Conservation (phyloP, 2,888 invertebrate species). For the Phalera bucephala region DNA sequence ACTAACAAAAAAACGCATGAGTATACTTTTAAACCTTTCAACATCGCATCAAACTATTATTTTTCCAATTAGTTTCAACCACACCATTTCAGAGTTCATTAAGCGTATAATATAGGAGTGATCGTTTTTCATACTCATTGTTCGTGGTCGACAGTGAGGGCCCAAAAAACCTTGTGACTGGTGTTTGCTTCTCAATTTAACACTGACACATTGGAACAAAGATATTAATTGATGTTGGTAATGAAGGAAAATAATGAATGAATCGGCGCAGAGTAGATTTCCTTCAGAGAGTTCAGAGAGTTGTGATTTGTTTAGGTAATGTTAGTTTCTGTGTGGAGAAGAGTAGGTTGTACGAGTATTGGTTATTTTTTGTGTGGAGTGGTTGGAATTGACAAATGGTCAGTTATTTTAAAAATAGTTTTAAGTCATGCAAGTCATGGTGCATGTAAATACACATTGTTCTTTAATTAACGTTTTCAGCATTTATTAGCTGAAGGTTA, state of each 20-base stretch:
- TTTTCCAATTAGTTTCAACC: constrained; percentile 64
- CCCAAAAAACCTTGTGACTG: constrained; percentile 50
- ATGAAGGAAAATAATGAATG: constrained; percentile 74
- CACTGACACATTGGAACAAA: constrained; percentile 78
- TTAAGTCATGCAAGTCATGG: no score
- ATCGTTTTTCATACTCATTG: constrained; percentile 70
- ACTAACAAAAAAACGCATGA: no score
- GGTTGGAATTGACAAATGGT: no score
- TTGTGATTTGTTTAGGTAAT: not conserved
- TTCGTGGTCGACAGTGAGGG: constrained; percentile 54
- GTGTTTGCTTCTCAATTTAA: constrained; percentile 81
- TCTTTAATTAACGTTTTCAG: no score
- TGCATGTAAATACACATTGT: no score
- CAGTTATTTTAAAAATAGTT: no score
- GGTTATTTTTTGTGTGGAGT: no score
- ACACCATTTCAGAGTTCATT: constrained; percentile 67
- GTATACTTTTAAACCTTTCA: no score
- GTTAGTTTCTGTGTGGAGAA: constrained; percentile 1
- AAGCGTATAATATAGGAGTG: constrained; percentile 64
- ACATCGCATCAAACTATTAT: constrained; percentile 43
- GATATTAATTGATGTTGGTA: constrained; percentile 80
- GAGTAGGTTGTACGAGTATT: no score
- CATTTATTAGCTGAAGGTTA: no score
- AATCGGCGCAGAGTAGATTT: constrained; percentile 39
- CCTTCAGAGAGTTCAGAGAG: constrained; percentile 24